A percentile compares a stretch with the other conserved stretches of the same genome.
These are phyloP conservation scores for Denticeps clupeoides DNA, from an alignment of 2,797 vertebrate species.

Conservation along the genomic window DNA sequence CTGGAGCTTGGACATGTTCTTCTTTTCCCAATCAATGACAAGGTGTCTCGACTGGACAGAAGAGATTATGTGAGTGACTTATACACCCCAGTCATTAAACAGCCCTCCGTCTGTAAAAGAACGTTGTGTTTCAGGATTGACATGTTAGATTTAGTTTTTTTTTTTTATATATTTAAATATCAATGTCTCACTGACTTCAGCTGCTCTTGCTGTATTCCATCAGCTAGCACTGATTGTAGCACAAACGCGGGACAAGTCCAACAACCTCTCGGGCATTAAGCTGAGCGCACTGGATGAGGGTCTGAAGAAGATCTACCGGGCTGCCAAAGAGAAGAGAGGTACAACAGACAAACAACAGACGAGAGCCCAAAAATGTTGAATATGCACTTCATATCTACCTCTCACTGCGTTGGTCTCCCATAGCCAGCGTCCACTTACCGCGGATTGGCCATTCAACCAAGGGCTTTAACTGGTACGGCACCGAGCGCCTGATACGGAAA, in stretches of 20 bases:
- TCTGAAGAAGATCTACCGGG: slow-evolving; percentile 72
- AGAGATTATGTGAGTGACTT: slow-evolving; percentile 70
- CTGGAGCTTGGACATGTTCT: slow-evolving; percentile 73
- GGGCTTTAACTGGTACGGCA: slow-evolving; percentile 92
- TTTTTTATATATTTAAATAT: too few relatives aligned
- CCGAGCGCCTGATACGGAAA: slow-evolving; percentile 81
- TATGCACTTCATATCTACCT: neutral
- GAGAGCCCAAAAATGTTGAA: neutral
- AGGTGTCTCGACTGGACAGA: slow-evolving; percentile 67
- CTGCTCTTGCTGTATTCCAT: slow-evolving; percentile 21
- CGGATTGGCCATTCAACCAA: slow-evolving; percentile 79
- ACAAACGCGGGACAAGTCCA: slow-evolving; percentile 71
- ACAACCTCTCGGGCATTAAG: slow-evolving; percentile 76
- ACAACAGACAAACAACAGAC: neutral
- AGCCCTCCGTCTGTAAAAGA: too few relatives aligned
- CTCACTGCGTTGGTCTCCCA: slow-evolving; percentile 7
- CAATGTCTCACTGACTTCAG: too few relatives aligned
- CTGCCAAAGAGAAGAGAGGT: slow-evolving; percentile 74
- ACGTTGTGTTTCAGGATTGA: too few relatives aligned
- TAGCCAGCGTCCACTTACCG: slow-evolving; percentile 86
- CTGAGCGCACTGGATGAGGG: slow-evolving; percentile 75
- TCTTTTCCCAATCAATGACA: slow-evolving; percentile 82
- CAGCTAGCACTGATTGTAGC: slow-evolving; percentile 83
- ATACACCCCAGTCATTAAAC: too few relatives aligned
- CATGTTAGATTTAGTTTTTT: too few relatives aligned